Conservation (phyloP, 2,888 invertebrate genomes). For the Andricus curvator region DNA sequence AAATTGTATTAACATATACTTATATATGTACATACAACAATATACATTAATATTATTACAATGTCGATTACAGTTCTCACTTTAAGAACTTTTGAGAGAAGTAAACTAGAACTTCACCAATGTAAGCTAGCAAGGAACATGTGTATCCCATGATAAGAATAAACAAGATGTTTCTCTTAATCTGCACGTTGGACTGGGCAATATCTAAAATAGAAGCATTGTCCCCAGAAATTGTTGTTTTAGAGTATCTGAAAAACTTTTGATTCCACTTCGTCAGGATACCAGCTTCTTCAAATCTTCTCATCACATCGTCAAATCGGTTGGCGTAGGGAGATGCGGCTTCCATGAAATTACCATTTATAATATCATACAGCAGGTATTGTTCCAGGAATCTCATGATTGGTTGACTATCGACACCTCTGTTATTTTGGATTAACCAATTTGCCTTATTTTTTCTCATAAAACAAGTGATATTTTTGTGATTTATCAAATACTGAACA, state of each 20-base stretch:
- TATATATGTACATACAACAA: too few species aligned
- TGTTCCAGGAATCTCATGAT: background rate
- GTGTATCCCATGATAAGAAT: background rate
- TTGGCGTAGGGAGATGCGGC: background rate
- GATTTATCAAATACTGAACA: background rate
- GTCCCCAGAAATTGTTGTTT: background rate
- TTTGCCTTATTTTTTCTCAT: background rate
- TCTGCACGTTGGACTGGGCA: background rate
- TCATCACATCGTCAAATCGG: background rate
- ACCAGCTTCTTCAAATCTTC: background rate
- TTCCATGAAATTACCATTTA: background rate
- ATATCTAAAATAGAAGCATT: background rate
- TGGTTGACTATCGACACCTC: background rate
- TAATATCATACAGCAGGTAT: background rate
- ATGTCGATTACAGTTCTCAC: too few species aligned
- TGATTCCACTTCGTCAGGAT: background rate
- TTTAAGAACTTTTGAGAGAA: background rate
- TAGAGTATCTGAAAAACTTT: fast-evolving
- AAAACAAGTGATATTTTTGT: background rate
- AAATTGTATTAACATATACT: too few species aligned
- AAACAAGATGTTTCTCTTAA: background rate
- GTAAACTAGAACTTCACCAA: background rate
- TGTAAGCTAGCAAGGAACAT: background rate
- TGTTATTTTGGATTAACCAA: background rate
- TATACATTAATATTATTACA: too few species aligned